Conservation (phyloP, 2,113 vertebrate species). For the Phaethon lepturus region DNA sequence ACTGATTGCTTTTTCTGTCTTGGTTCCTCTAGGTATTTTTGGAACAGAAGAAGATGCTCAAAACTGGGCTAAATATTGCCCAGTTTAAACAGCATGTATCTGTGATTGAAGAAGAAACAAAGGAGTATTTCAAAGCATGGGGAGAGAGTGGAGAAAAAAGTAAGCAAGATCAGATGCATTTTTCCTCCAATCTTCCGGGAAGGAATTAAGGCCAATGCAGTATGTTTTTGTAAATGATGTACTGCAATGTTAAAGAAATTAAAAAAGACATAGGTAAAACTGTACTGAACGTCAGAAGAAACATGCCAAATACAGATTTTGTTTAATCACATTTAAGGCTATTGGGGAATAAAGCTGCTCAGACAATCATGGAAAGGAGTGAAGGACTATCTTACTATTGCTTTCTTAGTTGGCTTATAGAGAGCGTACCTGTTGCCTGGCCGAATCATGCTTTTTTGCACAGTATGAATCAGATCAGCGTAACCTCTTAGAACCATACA, state of each 20-base stretch:
- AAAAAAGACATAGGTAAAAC: not conserved
- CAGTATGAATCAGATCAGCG: not conserved
- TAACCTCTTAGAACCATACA: not conserved
- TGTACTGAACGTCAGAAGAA: not conserved
- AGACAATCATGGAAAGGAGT: not conserved
- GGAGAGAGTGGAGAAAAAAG: constrained; percentile 91
- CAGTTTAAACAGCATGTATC: constrained; percentile 88
- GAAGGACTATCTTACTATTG: not conserved
- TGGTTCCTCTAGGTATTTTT: constrained; percentile 85
- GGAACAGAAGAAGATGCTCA: constrained; percentile 98
- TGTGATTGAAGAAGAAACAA: constrained; percentile 92
- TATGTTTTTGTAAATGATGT: not conserved
- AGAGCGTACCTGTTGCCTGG: not conserved
- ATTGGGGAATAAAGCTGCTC: not conserved
- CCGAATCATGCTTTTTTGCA: rapidly evolving
- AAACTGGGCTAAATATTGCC: constrained; percentile 92
- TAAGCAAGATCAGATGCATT: constrained; percentile 68
- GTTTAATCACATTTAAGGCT: not conserved
- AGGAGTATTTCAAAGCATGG: constrained; percentile 92
- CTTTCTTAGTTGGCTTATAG: not conserved
- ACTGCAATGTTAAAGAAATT: not conserved
- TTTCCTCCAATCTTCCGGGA: not conserved
- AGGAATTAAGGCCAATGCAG: not conserved
- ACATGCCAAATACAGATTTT: not conserved
- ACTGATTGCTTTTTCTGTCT: not conserved